Evolutionary conservation across 2,888 invertebrate genomes (phyloP), one percentile per base, ranked within the genome.

Genomic region (Cataglyphis cursor): DNA sequence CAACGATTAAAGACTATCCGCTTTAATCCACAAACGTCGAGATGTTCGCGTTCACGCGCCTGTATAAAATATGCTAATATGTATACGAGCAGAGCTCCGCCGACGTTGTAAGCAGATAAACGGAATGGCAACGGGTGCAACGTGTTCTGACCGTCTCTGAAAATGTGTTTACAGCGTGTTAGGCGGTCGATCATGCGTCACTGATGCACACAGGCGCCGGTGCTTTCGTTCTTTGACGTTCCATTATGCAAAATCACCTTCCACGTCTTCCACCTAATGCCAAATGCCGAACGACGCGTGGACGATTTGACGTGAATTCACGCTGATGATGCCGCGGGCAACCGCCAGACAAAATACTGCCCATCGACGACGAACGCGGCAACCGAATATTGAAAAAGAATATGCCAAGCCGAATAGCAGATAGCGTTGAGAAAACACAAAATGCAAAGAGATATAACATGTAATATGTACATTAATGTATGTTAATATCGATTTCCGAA

Each of bases 241-340:
- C 89, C 86, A 93, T 92, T 92, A 92, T 92, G 92, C 92, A 93
- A 91, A 93, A 89, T 88, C 89, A 89, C 85, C 87, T 90, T 89
- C 72, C 81, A 75, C 57, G 70, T 74, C 84, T 86, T 86, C n/a
- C 48, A 85, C 85, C 89, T 57, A 61, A 82, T 74, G 80, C 89
- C 85, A 81, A 90, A 89, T 88, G 88, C 85, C 83, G 82, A 83
- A 84, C 85, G 91, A 89, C 90, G 85, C 87, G 87, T 88, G 88
- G 81, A 88, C 92, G 88, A 92, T 92, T 92, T 91, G 89, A 90
- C 91, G 87, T 76, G 89, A 89, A 92, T 83, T 84, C 87, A 61
- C 78, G 65, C 57, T 81, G 85, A 85, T 72, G 87, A 85, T 85
- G 81, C 81, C 59, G 81, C 72, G 28, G 68, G 41, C 59, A 48